phyloP scores from a whole-genome alignment of 2,797 vertebrate genomes.

The Urocyon cinereoargenteus region DNA sequence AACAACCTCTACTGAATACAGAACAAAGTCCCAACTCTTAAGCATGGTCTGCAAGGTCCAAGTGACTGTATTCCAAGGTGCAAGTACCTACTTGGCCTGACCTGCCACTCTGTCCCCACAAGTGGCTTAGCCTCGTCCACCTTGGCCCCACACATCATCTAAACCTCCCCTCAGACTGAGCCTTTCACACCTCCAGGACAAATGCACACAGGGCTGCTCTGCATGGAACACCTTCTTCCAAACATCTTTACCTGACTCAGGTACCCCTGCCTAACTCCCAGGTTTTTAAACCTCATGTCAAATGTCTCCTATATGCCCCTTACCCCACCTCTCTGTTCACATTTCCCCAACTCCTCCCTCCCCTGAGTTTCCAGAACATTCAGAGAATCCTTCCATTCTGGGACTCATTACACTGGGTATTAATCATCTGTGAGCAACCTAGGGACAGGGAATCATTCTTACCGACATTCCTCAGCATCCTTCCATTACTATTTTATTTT shows the following conservation, averaged over 20 bases:
- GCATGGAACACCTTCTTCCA: background rate
- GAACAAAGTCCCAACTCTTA: background rate
- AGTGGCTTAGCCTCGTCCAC: background rate
- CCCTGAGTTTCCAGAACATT: background rate
- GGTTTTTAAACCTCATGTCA: background rate
- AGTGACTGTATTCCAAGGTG: background rate
- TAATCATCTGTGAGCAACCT: background rate
- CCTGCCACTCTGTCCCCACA: background rate
- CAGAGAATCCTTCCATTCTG: background rate
- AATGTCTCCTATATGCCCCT: background rate
- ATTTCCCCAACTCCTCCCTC: background rate
- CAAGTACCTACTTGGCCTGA: background rate
- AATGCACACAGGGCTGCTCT: background rate
- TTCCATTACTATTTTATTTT: background rate
- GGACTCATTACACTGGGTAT: background rate
- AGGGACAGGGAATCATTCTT: background rate
- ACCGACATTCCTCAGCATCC: background rate
- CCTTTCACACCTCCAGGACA: background rate
- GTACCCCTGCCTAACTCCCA: background rate
- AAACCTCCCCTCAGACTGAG: background rate
- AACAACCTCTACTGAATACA: background rate
- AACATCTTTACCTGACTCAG: background rate
- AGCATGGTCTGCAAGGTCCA: background rate
- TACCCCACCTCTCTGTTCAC: background rate
- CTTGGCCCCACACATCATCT: background rate